Base-by-base conservation (phyloP, 2,113 vertebrate genomes). In the Scomber japonicus region DNA sequence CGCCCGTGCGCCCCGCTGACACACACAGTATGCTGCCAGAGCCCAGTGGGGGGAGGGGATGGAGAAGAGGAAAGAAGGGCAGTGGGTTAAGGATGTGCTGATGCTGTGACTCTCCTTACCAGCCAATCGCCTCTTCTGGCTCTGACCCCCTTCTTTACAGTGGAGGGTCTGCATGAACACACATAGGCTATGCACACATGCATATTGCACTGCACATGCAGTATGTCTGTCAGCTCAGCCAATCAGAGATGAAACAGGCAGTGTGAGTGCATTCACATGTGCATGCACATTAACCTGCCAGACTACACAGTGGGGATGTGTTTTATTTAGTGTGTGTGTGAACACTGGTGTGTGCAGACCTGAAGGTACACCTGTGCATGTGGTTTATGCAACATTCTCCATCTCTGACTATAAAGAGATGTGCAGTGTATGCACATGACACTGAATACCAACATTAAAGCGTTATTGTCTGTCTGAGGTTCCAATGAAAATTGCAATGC, bases 61-160 rank as follows among this genome's bases (percentile, higher is more conserved):
- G 69, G 48, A 31, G 63, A 30, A 12, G 64, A 45, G 64, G 74
- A 86, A 92, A 92, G 83, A 89, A 92, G 92, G 92, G 88, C 88
- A 92, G 82, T 89, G 91, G 91, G 92, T 90, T 91, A 93, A 84
- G 82, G 88, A 92, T 90, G 88, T 89, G 87, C 86, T 89, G 90
- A 93, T 91, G 83, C 71, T 84, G 68, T 73, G 75, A 82, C 74
- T 88, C 80, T 77, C 48, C 69, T 76, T 88, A n/a, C 24, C 81
- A 88, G 76, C 91, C 89, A 91, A 89, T 90, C 90, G 56, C 80
- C 78, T 87, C 71, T 44, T 75, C 71, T 59, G 81, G 30, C 76
- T 85, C 85, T 82, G 80, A 85, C 74, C 68, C 78, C 74, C 57
- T 75, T 67, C 78, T 69, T 68, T 24, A 30, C 78, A 85, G 64